phyloP scores from a whole-genome alignment of 2,888 invertebrate species.

The Gastrophysa polygoni region DNA sequence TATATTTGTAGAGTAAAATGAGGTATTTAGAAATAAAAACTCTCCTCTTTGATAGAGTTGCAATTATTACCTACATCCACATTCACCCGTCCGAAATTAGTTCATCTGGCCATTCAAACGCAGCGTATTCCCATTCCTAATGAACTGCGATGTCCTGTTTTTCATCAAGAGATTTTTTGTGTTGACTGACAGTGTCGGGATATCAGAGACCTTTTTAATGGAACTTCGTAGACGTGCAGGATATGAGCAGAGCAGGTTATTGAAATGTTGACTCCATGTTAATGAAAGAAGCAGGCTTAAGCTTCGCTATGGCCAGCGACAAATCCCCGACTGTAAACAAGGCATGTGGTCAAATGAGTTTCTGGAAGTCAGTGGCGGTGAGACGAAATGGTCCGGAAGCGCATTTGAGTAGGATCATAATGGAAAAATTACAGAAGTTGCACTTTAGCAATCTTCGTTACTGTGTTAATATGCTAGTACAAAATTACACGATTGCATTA shows the following conservation, averaged over 20 bases:
- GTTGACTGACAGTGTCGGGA: conserved; percentile 29
- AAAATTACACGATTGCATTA: no score
- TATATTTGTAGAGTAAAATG: no score
- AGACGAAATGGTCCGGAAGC: no score
- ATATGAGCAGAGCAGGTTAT: conserved; percentile 55
- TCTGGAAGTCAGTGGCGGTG: conserved; percentile 43
- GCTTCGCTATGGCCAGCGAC: conserved; percentile 42
- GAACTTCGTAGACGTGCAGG: conserved; percentile 41
- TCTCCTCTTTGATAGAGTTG: no score
- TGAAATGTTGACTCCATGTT: conserved; percentile 57
- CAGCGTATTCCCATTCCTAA: not conserved
- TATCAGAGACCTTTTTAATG: conserved; percentile 39
- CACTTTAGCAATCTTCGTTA: no score
- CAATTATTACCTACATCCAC: no score
- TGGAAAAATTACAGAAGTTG: no score
- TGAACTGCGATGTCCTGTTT: conserved; percentile 17
- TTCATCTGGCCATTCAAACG: not conserved
- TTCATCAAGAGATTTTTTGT: conserved; percentile 35
- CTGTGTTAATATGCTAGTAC: no score
- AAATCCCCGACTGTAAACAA: conserved; percentile 49
- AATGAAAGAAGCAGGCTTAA: conserved; percentile 58
- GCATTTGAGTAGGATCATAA: no score
- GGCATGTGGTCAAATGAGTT: conserved; percentile 57
- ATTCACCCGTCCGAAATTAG: not conserved
- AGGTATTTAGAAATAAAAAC: no score